These are phyloP conservation scores for Semnornis frantzii DNA, from an alignment of 2,113 vertebrate genomes.

Conservation along the genomic window DNA sequence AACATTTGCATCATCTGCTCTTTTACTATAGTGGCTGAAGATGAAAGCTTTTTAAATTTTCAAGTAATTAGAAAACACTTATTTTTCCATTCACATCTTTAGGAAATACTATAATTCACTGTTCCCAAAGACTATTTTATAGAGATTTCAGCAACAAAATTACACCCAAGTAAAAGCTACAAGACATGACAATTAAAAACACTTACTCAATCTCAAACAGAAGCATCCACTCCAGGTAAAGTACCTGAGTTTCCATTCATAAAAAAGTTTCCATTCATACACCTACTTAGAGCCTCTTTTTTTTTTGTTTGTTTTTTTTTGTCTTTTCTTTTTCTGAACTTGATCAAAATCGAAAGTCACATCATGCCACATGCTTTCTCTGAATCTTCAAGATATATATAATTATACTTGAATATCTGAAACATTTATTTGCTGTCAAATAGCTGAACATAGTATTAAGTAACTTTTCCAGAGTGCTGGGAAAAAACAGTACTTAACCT, in stretches of 20 bases:
- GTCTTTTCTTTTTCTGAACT: background rate
- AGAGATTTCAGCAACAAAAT: background rate
- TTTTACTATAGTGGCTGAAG: background rate
- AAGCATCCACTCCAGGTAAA: background rate
- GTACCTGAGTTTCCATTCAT: too few relatives aligned
- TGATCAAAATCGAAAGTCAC: background rate
- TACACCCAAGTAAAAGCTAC: background rate
- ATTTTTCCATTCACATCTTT: background rate
- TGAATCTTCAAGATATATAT: background rate
- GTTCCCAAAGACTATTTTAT: background rate
- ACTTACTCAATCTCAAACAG: background rate
- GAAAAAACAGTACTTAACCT: constrained; percentile 12
- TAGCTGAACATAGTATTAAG: constrained; percentile 16
- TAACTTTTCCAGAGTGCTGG: background rate
- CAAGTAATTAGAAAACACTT: background rate
- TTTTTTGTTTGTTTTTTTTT: background rate
- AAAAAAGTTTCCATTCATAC: background rate
- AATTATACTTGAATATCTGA: constrained; percentile 14
- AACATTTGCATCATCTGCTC: background rate
- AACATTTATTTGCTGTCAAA: constrained; percentile 46
- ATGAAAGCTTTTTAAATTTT: background rate
- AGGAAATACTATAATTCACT: background rate
- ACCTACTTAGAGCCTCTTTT: background rate
- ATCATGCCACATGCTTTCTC: background rate
- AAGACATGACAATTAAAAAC: background rate